Conservation (phyloP, 2,797 vertebrate species). For the Antennarius maculatus region DNA sequence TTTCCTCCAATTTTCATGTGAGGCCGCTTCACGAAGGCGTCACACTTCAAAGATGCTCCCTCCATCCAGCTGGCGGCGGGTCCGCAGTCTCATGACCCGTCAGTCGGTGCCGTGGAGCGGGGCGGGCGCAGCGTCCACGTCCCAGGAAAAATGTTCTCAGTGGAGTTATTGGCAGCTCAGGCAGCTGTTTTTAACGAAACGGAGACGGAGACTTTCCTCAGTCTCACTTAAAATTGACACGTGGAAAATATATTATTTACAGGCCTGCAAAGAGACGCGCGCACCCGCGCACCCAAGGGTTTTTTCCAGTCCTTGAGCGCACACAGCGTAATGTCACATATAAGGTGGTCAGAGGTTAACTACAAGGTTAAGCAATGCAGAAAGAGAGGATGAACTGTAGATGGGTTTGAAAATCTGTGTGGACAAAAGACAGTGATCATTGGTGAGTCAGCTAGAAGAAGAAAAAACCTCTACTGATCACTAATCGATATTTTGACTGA, state of each 20-base stretch:
- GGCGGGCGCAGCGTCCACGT: conserved; percentile 36
- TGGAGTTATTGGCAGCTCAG: conserved; percentile 45
- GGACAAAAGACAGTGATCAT: no score
- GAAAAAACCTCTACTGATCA: no score
- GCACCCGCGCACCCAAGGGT: no score
- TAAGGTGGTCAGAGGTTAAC: no score
- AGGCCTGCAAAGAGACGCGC: no score
- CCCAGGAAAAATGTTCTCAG: conserved; percentile 27
- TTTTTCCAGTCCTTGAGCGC: no score
- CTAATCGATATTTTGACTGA: no score
- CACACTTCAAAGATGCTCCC: conserved; percentile 57
- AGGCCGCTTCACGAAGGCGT: conserved; percentile 28
- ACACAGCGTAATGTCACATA: no score
- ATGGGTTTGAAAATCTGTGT: no score
- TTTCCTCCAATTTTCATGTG: conserved; percentile 18
- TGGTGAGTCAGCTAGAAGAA: no score
- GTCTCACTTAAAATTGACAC: background rate
- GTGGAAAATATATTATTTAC: conserved; percentile 4
- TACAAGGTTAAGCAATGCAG: no score
- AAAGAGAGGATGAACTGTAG: no score
- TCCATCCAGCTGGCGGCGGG: conserved; percentile 63
- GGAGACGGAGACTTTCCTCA: conserved; percentile 15
- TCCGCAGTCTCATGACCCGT: conserved; percentile 65
- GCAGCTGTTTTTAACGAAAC: conserved; percentile 37
- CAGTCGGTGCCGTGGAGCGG: conserved; percentile 48